Evolutionary conservation across 1,140 invertebrate species (phyloP), one percentile per base, ranked within the genome.

Genomic region (Diuraphis noxia): DNA sequence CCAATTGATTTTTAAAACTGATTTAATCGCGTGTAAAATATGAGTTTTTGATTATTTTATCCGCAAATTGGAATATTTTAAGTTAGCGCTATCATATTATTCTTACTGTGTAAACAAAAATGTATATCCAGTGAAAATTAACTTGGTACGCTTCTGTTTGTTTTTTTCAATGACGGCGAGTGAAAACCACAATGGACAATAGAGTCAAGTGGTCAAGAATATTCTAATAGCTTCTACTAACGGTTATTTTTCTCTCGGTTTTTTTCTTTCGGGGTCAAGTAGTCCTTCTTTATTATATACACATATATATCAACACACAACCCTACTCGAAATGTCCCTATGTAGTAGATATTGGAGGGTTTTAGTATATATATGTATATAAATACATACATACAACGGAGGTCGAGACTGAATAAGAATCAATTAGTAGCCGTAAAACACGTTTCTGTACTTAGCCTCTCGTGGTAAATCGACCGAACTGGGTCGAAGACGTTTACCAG

Each of bases 341-440:
- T 79, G 36, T 79, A 72, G 63, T 38, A 43, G 88, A 79, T 40
- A 89, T 34, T 36, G 43, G 40, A 79, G 41, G 88, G 88, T 89
- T 72, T 72, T 41, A 25, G 19, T 46, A 72, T 77, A 77, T 41
- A 30, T 56, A 43, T 85, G 25, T 36, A 82, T 41, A 41, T 82
- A 56, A 9, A 56, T 30, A 30, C 21, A 41, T 5, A 86, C 36
- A 86, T n/a, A 63, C 63, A 25, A 40, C 36, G 23, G n/a, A 63
- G 86, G 86, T 63, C 2, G 36, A 40, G 49, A 88, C 40, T n/a
- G 85, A 52, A 82, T 82, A 49, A 79, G 77, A 82, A 91, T 91
- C 89, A 91, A 91, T 91, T 91, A 91, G 43, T 34, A 91, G 89
- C 77, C 89, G 43, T 91, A 91, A 91, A 91, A 91, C 89, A 91